Evolutionary conservation across 2,888 invertebrate genomes (phyloP), one percentile per base, ranked within the genome.

Genomic region (Heliconius charithonia): DNA sequence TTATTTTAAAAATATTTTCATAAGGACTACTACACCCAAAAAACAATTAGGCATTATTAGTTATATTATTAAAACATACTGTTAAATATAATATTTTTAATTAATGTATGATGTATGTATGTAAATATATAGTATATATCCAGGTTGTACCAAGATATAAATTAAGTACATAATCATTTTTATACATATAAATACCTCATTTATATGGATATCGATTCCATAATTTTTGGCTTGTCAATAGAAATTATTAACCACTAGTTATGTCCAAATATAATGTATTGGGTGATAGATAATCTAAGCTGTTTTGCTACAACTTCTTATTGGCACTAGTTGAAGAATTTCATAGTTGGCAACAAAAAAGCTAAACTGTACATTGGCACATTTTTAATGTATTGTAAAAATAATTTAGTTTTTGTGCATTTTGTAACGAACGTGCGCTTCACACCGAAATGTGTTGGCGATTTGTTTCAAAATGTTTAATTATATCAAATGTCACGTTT

Each of bases 371-470:
- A 25, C 37, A 37, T 72, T 72, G 72, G 72, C 72, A 72, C 56
- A 32, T 32, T 59, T 63, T 37, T 29, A 59, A 72, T 59, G n/a
- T 72, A 59, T 72, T 59, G 59, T 72, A 59, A 72, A 72, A 72
- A 72, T 72, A 72, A 72, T 72, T 32, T 59, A 72, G 32, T 59
- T 72, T 56, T 72, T 72, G 56, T 71, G n/a, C 72, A 72, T 59
- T 59, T 59, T 25, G 32, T 59, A 37, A 37, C 4, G 59, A 56
- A 69, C 75, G 75, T 67, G 75, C 66, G 45, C 19, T 65, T 56
- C 19, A 63, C 65, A 56, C 9, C 29, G 45, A 29, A 66, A 37
- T 56, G 27, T 56, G 16, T 45, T 56, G 13, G 62, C 25, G 2
- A 25, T 45, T 25, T 41, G 41, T 69, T 63, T 45, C 25, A n/a